Conservation (phyloP, 2,113 vertebrate species). For the Mormoops blainvillei region DNA sequence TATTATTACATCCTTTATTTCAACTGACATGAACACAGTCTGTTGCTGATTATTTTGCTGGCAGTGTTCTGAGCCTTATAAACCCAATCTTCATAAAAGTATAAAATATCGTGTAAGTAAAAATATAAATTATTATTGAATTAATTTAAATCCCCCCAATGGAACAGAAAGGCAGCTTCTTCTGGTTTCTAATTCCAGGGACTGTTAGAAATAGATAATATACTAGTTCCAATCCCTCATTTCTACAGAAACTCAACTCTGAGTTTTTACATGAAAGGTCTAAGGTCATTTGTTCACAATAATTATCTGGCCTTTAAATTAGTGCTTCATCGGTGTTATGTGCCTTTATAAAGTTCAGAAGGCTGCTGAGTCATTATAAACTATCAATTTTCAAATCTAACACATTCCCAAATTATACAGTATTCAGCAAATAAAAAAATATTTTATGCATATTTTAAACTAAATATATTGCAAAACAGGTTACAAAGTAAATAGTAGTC, state of each 20-base stretch:
- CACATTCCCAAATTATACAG: neutral
- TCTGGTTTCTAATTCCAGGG: neutral
- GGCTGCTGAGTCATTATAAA: neutral
- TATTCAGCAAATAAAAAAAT: neutral
- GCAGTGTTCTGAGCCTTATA: neutral
- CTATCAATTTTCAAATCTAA: neutral
- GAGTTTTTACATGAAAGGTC: neutral
- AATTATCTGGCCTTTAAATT: neutral
- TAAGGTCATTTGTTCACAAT: neutral
- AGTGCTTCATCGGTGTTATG: neutral
- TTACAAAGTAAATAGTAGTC: neutral
- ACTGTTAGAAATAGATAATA: neutral
- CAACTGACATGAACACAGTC: neutral
- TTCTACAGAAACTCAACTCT: conserved; percentile 1
- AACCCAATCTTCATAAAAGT: neutral
- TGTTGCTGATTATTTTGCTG: neutral
- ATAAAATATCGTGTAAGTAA: neutral
- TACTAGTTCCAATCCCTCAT: neutral
- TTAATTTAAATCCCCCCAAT: neutral
- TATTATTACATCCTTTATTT: conserved; percentile 1
- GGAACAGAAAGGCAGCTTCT: neutral
- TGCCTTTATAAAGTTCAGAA: neutral
- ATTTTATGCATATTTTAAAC: conserved; percentile 4
- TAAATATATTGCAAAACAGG: conserved; percentile 9
- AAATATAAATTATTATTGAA: neutral